phyloP scores from a whole-genome alignment of 1,140 invertebrate genomes.

The Megathymus violae region DNA sequence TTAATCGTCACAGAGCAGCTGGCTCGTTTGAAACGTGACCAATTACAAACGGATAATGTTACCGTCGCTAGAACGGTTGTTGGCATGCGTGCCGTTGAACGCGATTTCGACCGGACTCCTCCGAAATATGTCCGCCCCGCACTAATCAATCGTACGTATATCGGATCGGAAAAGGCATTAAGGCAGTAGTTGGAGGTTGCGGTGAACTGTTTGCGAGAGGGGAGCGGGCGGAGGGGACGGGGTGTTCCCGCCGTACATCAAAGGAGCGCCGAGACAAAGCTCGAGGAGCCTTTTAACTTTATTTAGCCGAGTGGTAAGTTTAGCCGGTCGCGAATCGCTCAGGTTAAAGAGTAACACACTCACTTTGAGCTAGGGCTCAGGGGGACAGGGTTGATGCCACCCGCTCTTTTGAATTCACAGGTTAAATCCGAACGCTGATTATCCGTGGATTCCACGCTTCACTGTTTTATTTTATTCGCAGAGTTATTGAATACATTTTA shows the following conservation, averaged over 20 bases:
- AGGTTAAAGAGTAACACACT: slow-evolving; percentile 84
- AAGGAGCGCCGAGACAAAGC: slow-evolving; percentile 81
- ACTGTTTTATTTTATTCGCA: too few relatives aligned
- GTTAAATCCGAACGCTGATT: neutral
- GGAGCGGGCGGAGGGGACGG: slow-evolving; percentile 37
- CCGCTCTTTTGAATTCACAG: slow-evolving; percentile 6
- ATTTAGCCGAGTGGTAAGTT: slow-evolving; percentile 83
- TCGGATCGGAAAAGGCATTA: slow-evolving; percentile 76
- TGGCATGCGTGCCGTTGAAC: slow-evolving; percentile 48
- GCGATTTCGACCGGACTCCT: slow-evolving; percentile 66
- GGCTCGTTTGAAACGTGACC: slow-evolving; percentile 15
- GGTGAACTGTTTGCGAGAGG: slow-evolving; percentile 77
- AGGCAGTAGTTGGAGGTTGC: slow-evolving; percentile 78
- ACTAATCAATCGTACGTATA: slow-evolving; percentile 78
- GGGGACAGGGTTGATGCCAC: slow-evolving; percentile 59
- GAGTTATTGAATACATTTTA: too few relatives aligned
- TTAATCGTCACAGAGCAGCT: slow-evolving; percentile 15
- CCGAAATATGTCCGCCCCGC: slow-evolving; percentile 58
- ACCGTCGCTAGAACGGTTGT: slow-evolving; percentile 50
- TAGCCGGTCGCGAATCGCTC: slow-evolving; percentile 82
- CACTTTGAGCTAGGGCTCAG: slow-evolving; percentile 68
- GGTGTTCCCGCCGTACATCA: slow-evolving; percentile 70
- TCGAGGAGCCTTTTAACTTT: slow-evolving; percentile 82
- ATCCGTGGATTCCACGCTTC: too few relatives aligned
- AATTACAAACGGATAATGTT: slow-evolving; percentile 17